Evolutionary conservation across 2,888 invertebrate genomes (phyloP), one percentile per base, ranked within the genome.

Genomic region (Torymus aiolomorphi): DNA sequence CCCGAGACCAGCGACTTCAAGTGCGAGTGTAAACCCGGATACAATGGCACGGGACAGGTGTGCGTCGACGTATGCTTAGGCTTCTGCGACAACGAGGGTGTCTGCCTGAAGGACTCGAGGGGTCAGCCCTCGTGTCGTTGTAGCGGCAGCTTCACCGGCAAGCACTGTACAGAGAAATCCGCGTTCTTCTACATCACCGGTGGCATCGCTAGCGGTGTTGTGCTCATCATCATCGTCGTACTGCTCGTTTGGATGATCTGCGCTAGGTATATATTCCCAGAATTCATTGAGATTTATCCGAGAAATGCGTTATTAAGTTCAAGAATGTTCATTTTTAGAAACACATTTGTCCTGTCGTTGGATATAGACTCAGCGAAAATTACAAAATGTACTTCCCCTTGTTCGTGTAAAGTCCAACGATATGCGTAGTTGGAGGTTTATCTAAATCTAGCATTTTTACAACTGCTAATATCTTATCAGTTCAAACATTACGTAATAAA

Each of bases 211-310:
- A 97, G 97, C 18, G 96, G 96, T n/a, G 97, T 98, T 81, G 96
- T 97, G 85, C 95, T 98, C 87, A 95, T 97, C 85, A 97, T 98
- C 87, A 94, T 98, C 91, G 94, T 97, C 86, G 97, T 97, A 54
- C 93, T 98, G 83, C 94, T 98, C 75, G 97, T 98, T 85, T 98
- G 97, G 97, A 98, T 98, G 97, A 98, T 98, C 89, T 98, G 98
- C 90, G 97, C 96, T 80, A 95, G 96, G 95, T 95, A 89, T 82
- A 85, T 84, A 42, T 42, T 42, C 1, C 8, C 42, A 42, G 42
- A 42, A 42, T 5, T 42, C 42, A 42, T 42, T 42, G 8, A 42
- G 8, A 5, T 8, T 42, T 42, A 8, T 42, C 8, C 8, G 5
- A 8, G 42, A 8, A 42, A 42, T 42, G 8, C 8, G 4, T 10